phyloP scores from a whole-genome alignment of 2,113 vertebrate species.

The Apus apus region DNA sequence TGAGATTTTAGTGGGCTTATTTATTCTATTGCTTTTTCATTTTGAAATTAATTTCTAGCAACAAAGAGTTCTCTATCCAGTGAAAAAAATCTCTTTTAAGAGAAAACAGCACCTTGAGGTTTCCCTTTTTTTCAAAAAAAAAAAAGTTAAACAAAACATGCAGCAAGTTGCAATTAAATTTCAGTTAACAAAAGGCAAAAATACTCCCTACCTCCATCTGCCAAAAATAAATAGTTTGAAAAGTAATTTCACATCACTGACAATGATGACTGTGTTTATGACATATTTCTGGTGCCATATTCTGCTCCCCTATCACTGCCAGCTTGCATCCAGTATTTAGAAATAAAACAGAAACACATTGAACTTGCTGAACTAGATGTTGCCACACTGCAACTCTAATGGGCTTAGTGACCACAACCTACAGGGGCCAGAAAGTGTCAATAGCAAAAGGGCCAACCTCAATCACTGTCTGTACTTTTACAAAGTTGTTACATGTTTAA shows the following conservation, averaged over 20 bases:
- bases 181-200: constrained; percentile 62
- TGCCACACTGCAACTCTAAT: constrained; percentile 76
- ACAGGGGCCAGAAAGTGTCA: constrained; percentile 77
- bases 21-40: not conserved
- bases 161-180: constrained; percentile 60
- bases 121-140: not conserved
- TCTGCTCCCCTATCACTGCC: constrained; percentile 48
- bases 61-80: not conserved
- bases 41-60: constrained; percentile 14
- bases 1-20: not conserved
- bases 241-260: constrained; percentile 68
- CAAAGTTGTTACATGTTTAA: constrained; percentile 77
- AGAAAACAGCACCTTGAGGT: constrained; percentile 25
- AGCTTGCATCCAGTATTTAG: constrained; percentile 64
- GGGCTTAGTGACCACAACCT: constrained; percentile 79
- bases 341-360: constrained; percentile 80
- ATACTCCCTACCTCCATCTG: constrained; percentile 45
- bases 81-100: constrained; percentile 22
- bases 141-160: constrained; percentile 47
- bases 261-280: constrained; percentile 72
- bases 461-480: constrained; percentile 73
- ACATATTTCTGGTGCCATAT: constrained; percentile 60
- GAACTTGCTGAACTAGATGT: constrained; percentile 73
- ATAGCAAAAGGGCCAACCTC: constrained; percentile 75
- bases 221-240: constrained; percentile 70